Percentiles rank a stretch among this genome's conserved stretches.
phyloP scores from a whole-genome alignment of 1,140 invertebrate species.

The Chrysoperla carnea region DNA sequence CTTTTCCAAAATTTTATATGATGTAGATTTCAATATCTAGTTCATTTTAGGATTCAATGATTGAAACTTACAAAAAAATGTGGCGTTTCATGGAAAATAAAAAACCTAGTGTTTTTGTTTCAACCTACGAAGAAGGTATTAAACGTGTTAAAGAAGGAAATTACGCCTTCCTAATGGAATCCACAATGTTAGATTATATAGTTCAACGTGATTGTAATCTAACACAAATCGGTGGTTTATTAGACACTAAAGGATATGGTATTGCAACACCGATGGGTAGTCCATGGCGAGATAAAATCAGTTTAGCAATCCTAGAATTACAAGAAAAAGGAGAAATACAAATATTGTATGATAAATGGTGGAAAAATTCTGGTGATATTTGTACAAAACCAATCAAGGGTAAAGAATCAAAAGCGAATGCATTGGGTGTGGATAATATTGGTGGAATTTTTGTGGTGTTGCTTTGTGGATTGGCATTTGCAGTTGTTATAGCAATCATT shows the following conservation, averaged over 20 bases:
- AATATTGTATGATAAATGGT: conserved; percentile 85
- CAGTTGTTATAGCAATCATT: conserved; percentile 54
- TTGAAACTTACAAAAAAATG: conserved; percentile 75
- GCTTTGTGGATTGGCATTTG: conserved; percentile 52
- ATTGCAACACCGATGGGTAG: conserved; percentile 82
- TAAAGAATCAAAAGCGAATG: conserved; percentile 56
- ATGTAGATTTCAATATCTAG: no score
- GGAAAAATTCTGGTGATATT: conserved; percentile 86
- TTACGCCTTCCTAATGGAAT: conserved; percentile 92
- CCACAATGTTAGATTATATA: conserved; percentile 78
- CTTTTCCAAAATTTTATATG: no score
- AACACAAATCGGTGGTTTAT: conserved; percentile 78
- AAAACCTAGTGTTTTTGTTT: conserved; percentile 52
- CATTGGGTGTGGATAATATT: conserved; percentile 78
- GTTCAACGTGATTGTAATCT: conserved; percentile 83
- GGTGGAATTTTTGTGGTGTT: conserved; percentile 89
- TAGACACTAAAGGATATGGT: conserved; percentile 50
- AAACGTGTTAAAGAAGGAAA: conserved; percentile 57
- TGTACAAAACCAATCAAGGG: conserved; percentile 78
- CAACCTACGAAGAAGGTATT: conserved; percentile 62
- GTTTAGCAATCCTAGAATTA: conserved; percentile 82
- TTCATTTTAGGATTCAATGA: conserved; percentile 54
- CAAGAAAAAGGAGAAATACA: conserved; percentile 93
- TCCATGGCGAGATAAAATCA: conserved; percentile 89
- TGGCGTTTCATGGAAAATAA: conserved; percentile 68